Percentiles rank a stretch among this genome's conserved stretches.
Conservation (phyloP, 1,140 invertebrate species). For the Pemphigus obesinymphae region DNA sequence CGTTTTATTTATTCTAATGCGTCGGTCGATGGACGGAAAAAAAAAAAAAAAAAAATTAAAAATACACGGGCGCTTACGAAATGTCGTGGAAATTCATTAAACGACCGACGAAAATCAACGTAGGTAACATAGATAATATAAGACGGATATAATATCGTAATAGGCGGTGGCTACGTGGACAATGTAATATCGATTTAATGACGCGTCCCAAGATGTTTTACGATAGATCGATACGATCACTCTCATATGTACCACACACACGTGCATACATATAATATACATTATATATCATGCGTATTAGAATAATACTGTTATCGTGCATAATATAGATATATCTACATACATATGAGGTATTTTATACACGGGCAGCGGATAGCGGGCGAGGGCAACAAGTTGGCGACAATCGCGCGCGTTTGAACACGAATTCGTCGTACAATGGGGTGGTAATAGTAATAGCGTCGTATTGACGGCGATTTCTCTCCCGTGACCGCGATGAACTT, state of each 20-base stretch:
- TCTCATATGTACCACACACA: background rate
- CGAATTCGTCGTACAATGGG: background rate
- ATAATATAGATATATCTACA: no score
- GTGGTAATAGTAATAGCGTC: background rate
- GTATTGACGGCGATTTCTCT: background rate
- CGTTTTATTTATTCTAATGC: background rate
- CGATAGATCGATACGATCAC: background rate
- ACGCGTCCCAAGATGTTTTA: background rate
- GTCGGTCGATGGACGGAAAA: background rate
- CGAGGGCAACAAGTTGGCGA: background rate
- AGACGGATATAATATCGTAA: background rate
- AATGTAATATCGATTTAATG: background rate
- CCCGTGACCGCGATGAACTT: background rate
- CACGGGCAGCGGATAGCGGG: background rate
- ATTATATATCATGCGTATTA: no score
- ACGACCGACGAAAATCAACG: background rate
- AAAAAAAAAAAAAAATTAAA: slow-evolving; percentile 19
- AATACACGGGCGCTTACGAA: background rate
- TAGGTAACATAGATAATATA: background rate
- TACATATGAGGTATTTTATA: no score
- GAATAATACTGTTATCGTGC: no score
- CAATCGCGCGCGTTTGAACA: background rate
- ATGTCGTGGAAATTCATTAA: slow-evolving; percentile 6
- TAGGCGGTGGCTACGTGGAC: no score
- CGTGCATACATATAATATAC: background rate